Evolutionary conservation across 2,888 invertebrate genomes (phyloP).

Genomic region (Cinara cedri): DNA sequence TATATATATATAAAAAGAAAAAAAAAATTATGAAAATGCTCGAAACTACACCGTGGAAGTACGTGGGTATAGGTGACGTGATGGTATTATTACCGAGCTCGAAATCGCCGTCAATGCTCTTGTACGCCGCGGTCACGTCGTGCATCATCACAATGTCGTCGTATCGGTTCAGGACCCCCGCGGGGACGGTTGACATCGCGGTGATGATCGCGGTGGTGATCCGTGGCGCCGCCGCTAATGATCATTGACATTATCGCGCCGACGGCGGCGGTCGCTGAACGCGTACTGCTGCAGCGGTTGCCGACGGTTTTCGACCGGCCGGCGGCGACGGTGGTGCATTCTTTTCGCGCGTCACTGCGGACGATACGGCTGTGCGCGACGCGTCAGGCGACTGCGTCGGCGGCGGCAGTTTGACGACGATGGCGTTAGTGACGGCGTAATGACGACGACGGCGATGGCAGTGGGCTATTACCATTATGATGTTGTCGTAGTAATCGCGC

Average conservation of each 20-base stretch:
- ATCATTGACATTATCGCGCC: conserved; percentile 26
- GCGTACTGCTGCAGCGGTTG: conserved; percentile 40
- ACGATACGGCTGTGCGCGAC: not conserved
- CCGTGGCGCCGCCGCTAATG: conserved; percentile 16
- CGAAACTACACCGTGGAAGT: not conserved
- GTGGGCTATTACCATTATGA: not conserved
- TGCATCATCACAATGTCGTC: conserved; percentile 36
- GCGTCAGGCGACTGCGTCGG: not conserved
- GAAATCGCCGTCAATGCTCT: conserved; percentile 24
- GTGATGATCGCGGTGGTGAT: conserved; percentile 13
- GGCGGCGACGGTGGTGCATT: not conserved
- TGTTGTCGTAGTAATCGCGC: not conserved
- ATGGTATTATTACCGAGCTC: conserved; percentile 36
- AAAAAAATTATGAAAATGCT: not conserved
- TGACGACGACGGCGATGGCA: not conserved
- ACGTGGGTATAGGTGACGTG: too few species aligned
- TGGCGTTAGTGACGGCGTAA: not conserved
- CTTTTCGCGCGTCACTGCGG: too few species aligned
- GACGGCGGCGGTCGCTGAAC: conserved; percentile 34
- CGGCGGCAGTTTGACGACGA: not conserved
- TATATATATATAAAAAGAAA: too few species aligned
- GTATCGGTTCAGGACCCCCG: conserved; percentile 5
- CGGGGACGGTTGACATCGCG: conserved; percentile 40
- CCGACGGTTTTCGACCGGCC: conserved; percentile 20
- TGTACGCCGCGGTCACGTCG: conserved; percentile 24